Evolutionary conservation across 2,113 vertebrate genomes (phyloP), one percentile per base, ranked within the genome.

Genomic region (Ochotona princeps): DNA sequence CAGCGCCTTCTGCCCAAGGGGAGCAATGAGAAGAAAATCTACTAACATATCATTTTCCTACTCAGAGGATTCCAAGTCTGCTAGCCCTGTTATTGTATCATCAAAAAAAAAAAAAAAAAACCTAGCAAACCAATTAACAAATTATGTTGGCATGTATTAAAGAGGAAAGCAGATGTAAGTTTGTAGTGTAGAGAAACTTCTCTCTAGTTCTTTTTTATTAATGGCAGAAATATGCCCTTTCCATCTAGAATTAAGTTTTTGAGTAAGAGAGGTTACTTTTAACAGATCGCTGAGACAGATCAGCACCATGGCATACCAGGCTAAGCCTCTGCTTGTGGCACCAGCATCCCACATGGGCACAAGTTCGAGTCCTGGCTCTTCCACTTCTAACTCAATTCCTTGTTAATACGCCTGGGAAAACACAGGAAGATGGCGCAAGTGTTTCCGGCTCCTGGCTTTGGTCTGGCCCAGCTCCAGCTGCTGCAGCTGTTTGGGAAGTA

Each of bases 51-150:
- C 47, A 78, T 69, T 74, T 73, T 94, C 38, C 35, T 67, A 92
- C 86, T 95, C 76, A 91, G 94, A 94, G 49, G 30, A 81, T 67
- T 92, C 89, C 57, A 88, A 78, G 49, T 89, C 83, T 86, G 49
- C 49, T 84, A 83, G 88, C 69, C 81, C 66, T 17, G 8, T 92
- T 92, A 95, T 35, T 60, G 67, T 75, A 87, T 28, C 78, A 82
- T 44, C 92, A 73, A 92, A 91, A 94, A 94, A 90, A 44, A 94
- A 90, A 44, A 44, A 44, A 44, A 44, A 44, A 44, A 44, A 44
- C 38, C 38, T 76, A 96, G 74, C 84, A 81, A 94, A 70, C 23
- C 90, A 12, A 87, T 63, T 84, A 93, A 94, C 93, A 90, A 94
- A 93, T 89, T 91, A 76, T 57, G 25, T 47, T 69, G 83, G 92